Evolutionary conservation across 2,888 invertebrate genomes (phyloP), one percentile per base, ranked within the genome.

Genomic region (Megastigmus dorsalis): DNA sequence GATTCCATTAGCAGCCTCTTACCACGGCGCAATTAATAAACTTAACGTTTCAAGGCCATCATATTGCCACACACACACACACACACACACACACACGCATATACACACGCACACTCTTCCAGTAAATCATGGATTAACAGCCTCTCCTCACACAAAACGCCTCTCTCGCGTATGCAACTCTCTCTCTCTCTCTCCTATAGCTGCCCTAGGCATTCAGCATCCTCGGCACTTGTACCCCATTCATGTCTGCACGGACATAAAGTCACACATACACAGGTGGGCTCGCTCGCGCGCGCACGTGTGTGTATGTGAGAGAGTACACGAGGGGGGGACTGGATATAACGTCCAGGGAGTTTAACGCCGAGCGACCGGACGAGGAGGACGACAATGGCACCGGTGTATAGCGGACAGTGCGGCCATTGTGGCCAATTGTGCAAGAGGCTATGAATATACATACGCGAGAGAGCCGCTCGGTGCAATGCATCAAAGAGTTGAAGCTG

Each of bases 311-410:
- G n/a, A n/a, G n/a, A n/a, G n/a, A n/a, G n/a, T n/a, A n/a, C n/a
- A n/a, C 50, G 13, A 23, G 7, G 28, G 33, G n/a, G 67, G 60
- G 74, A 65, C 54, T n/a, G n/a, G 76, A 68, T 20, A 65, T 62
- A 77, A 26, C 73, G 78, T 79, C 77, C 78, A 77, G 82, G 79
- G 81, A 83, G 83, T 82, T 83, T 82, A 82, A 83, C 82, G 80
- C 69, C 65, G 20, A 5, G 5, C 52, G 30, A 41, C 45, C 20
- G 45, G 78, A 76, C 79, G 80, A 83, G 82, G 82, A 83, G 45
- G 78, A 76, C 79, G 80, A 83, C 82, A 83, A 83, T 83, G 79
- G 78, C 20, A n/a, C 30, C 9, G 78, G 70, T 79, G 80, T 80
- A 43, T 30, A 82, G n/a, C 81, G 83, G 82, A 83, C 81, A 82